Conservation (phyloP, 2,797 vertebrate species). For the Cyclopterus lumpus region DNA sequence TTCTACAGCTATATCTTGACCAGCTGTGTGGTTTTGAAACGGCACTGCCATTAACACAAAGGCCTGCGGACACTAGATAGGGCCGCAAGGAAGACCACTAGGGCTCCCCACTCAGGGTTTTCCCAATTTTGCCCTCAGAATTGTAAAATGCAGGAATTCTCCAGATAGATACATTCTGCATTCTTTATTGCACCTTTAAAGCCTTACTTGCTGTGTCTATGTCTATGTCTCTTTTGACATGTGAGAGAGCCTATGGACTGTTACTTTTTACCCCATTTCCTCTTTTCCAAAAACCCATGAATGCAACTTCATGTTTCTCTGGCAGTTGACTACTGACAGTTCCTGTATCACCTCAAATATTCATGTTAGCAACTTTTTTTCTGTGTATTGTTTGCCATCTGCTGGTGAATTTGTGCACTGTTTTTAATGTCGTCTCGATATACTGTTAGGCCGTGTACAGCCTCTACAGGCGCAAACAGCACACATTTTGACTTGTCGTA, state of each 20-base stretch:
- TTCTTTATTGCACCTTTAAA: not conserved
- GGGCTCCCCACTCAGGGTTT: not conserved
- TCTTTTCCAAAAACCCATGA: slow-evolving; percentile 4
- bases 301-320: slow-evolving; percentile 19
- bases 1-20: not conserved
- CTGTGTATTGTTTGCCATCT: slow-evolving; percentile 19
- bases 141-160: too few relatives aligned
- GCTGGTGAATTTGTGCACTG: not conserved
- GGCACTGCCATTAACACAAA: too few relatives aligned
- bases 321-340: not conserved
- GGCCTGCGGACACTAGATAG: too few relatives aligned
- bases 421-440: not conserved
- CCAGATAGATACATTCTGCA: not conserved
- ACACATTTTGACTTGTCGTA: not conserved
- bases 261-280: slow-evolving; percentile 11
- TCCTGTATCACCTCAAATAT: not conserved
- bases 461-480: not conserved
- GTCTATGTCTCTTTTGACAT: not conserved
- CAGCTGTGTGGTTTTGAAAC: not conserved
- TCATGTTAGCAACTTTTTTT: not conserved
- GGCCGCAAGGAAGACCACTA: not conserved
- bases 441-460: not conserved
- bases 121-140: not conserved
- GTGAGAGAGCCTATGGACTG: not conserved
- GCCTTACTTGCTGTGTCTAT: not conserved